Base-by-base conservation (phyloP, 1,140 invertebrate genomes). In the Anastrepha obliqua region DNA sequence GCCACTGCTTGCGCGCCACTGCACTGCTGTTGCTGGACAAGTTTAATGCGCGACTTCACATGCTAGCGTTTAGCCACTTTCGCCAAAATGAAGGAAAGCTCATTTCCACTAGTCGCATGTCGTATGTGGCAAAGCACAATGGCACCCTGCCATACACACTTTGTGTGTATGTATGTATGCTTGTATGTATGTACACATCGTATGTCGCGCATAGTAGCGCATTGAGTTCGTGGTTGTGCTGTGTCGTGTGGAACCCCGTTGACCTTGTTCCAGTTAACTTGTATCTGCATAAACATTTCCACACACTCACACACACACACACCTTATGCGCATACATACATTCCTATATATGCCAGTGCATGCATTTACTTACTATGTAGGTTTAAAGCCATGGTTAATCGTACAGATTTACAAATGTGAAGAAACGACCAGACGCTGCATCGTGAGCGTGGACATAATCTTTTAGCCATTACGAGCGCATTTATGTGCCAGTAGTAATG, bases 241-340 rank as follows among this genome's bases (percentile, higher is more conserved):
- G 20, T 11, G 0, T 11, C 7, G 17, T 55, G 85, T 86, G 62
- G 20, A 29, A 55, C 64, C 86, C 64, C 86, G 67, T 58, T 87
- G 86, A 87, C 86, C 86, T 87, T 87, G 86, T 87, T 67, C 86
- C 62, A 65, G 42, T 70, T 87, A 87, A 87, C 65, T 60, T 60
- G 39, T 59, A 67, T 74, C 86, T 59, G 39, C 70, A 87, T 87
- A 74, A 67, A 20, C 87, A 87, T 87, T 85, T 9, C 20, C 59
- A 67, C 39, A 39, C 70, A 64, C 47, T 51, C 44, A 39, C 58
- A 58, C 58, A 86, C 59, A 60, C n/a, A 17, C 17, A 13, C 7
- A 47, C 39, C 13, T 6, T 62, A 9, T 15, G 8, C 15, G n/a
- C 60, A n/a, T 62, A 62, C n/a, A n/a, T n/a, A 62, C 60, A 62